A percentile compares a stretch with the other conserved stretches of the same genome.
Conservation (phyloP, 2,113 vertebrate species). For the Felis chaus region DNA sequence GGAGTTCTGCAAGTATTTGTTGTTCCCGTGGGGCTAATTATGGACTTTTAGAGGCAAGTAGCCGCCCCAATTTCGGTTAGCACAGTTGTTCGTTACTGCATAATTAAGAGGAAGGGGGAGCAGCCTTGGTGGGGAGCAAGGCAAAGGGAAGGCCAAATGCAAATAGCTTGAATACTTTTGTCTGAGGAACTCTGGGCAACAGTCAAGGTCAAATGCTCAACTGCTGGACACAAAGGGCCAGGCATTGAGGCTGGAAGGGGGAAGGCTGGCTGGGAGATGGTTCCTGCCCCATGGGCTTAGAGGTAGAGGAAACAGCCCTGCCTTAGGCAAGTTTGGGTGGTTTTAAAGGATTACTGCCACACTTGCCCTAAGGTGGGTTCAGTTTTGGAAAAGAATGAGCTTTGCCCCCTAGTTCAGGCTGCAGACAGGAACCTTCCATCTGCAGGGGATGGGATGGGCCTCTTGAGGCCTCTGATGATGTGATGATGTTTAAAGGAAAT, state of each 20-base stretch:
- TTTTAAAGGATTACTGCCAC: conserved; percentile 61
- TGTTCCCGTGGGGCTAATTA: conserved; percentile 87
- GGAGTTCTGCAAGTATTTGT: conserved; percentile 79
- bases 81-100: conserved; percentile 82
- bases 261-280: accelerated
- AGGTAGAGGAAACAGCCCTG: not conserved
- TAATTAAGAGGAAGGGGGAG: conserved; percentile 76
- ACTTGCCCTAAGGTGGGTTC: conserved; percentile 63
- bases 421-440: conserved; percentile 68
- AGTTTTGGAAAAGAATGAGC: conserved; percentile 60
- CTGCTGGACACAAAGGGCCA: conserved; percentile 54
- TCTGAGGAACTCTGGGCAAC: conserved; percentile 59
- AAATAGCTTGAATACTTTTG: conserved; percentile 82
- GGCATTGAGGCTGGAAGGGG: not conserved
- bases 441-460: conserved; percentile 36
- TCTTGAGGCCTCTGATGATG: conserved; percentile 64
- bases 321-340: not conserved
- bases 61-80: conserved; percentile 82
- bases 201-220: conserved; percentile 82
- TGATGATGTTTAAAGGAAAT: conserved; percentile 77
- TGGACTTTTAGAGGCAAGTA: conserved; percentile 86
- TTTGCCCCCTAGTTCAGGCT: conserved; percentile 61
- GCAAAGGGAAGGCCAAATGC: conserved; percentile 61
- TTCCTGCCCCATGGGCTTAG: not conserved
- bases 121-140: conserved; percentile 40